Percentiles rank a stretch among this genome's conserved stretches.
These are phyloP conservation scores for Temnothorax ravouxi DNA, from an alignment of 2,888 invertebrate genomes.

Conservation along the genomic window DNA sequence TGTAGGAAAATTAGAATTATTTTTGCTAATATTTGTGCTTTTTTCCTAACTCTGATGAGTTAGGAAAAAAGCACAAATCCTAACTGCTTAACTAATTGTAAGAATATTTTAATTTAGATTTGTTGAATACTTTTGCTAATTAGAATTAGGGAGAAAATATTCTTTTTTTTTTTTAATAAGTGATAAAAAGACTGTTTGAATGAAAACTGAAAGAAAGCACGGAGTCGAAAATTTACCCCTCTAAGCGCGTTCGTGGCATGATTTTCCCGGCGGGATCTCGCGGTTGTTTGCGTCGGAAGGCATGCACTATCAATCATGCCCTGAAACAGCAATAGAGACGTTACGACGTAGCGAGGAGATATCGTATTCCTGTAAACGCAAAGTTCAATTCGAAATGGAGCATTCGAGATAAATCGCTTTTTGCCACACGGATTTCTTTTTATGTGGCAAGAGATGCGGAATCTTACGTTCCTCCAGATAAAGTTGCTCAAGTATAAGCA, in stretches of 20 bases:
- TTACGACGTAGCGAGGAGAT: constrained; percentile 38
- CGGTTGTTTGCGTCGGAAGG: constrained; percentile 28
- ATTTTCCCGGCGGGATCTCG: constrained; percentile 27
- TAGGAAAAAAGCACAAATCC: too few relatives aligned
- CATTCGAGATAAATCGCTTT: constrained; percentile 27
- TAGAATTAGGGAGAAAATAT: neutral
- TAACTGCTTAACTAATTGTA: neutral
- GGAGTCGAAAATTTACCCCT: constrained; percentile 10
- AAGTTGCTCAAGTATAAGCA: neutral
- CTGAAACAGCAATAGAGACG: constrained; percentile 44
- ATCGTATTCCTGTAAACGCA: constrained; percentile 38
- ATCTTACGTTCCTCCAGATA: neutral
- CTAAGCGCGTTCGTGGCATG: neutral
- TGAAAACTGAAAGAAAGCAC: neutral
- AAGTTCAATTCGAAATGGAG: constrained; percentile 41
- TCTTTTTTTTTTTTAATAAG: neutral
- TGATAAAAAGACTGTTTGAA: neutral
- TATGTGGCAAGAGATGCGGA: neutral
- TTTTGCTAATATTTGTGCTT: neutral
- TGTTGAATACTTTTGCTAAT: neutral
- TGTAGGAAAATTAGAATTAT: neutral
- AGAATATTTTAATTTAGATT: neutral
- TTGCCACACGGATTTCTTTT: neutral
- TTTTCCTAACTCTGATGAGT: neutral
- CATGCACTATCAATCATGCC: constrained; percentile 28